Percentiles rank a stretch among this genome's conserved stretches.
These are phyloP conservation scores for Tiliqua scincoides DNA, from an alignment of 2,113 vertebrate species.

Conservation along the genomic window DNA sequence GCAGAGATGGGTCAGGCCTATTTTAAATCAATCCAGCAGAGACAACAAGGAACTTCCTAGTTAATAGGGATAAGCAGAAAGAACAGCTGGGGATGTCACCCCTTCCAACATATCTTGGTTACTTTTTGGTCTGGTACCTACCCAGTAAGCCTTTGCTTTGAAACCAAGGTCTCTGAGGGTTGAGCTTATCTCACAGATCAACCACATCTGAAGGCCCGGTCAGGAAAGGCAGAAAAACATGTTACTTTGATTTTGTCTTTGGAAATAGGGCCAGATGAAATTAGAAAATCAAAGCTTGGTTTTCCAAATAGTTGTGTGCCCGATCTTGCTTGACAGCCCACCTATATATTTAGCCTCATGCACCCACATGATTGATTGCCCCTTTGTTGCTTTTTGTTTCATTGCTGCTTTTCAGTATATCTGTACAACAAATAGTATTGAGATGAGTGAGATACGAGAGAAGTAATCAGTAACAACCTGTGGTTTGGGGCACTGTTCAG, in stretches of 20 bases:
- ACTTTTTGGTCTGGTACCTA: neutral
- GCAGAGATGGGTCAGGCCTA: neutral
- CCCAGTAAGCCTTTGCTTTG: neutral
- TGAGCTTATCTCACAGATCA: slow-evolving; percentile 9
- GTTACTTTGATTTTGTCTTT: neutral
- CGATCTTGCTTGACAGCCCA: neutral
- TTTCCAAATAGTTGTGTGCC: neutral
- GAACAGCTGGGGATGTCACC: neutral
- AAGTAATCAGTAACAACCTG: too few species aligned
- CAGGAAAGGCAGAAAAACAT: neutral
- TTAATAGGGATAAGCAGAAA: neutral
- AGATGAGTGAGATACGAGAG: too few species aligned
- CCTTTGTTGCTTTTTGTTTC: neutral
- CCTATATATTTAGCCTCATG: neutral
- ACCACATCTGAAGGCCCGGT: slow-evolving; percentile 14
- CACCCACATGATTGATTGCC: neutral
- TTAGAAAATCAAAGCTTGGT: neutral
- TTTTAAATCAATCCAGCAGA: neutral
- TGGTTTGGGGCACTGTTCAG: too few species aligned
- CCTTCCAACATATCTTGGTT: neutral
- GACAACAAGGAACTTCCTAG: neutral
- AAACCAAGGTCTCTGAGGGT: neutral
- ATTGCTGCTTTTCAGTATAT: neutral
- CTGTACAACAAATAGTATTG: neutral
- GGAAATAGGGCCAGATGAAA: neutral